Evolutionary conservation across 1,140 invertebrate species (phyloP).

Genomic region (Semibalanus balanoides): DNA sequence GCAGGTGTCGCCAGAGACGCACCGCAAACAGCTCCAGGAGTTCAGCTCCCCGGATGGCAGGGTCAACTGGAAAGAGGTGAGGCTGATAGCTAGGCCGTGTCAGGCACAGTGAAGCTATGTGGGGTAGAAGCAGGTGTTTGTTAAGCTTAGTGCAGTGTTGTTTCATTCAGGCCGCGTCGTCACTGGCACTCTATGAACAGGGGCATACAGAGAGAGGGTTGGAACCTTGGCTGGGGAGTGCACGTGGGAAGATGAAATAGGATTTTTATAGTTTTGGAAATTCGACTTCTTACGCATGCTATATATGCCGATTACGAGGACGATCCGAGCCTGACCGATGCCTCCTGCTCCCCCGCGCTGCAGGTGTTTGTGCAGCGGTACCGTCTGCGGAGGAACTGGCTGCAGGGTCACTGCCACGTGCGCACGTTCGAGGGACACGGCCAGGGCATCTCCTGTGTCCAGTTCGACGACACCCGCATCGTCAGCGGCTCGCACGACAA

Average conservation of each 20-base stretch:
- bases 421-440: slow-evolving; percentile 38
- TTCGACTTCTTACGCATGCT: too few species aligned
- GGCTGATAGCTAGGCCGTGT: slow-evolving; percentile 12
- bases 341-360: slow-evolving; percentile 12
- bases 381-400: slow-evolving; percentile 27
- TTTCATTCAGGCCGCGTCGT: too few species aligned
- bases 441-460: slow-evolving; percentile 38
- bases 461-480: slow-evolving; percentile 37
- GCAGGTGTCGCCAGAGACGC: slow-evolving; percentile 20
- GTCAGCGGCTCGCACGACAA: slow-evolving; percentile 41
- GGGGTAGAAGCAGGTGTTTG: too few species aligned
- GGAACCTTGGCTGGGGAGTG: too few species aligned
- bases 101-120: too few species aligned
- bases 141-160: too few species aligned
- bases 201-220: too few species aligned
- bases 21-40: slow-evolving; percentile 19
- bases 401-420: slow-evolving; percentile 29
- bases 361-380: slow-evolving; percentile 27
- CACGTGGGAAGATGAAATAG: too few species aligned
- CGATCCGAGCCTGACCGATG: too few species aligned
- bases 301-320: too few species aligned
- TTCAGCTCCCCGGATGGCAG: slow-evolving; percentile 17
- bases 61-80: slow-evolving; percentile 24
- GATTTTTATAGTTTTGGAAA: too few species aligned
- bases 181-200: too few species aligned